A percentile compares a stretch with the other conserved stretches of the same genome.
phyloP scores from a whole-genome alignment of 2,888 invertebrate genomes.

The Octonoba sinensis region DNA sequence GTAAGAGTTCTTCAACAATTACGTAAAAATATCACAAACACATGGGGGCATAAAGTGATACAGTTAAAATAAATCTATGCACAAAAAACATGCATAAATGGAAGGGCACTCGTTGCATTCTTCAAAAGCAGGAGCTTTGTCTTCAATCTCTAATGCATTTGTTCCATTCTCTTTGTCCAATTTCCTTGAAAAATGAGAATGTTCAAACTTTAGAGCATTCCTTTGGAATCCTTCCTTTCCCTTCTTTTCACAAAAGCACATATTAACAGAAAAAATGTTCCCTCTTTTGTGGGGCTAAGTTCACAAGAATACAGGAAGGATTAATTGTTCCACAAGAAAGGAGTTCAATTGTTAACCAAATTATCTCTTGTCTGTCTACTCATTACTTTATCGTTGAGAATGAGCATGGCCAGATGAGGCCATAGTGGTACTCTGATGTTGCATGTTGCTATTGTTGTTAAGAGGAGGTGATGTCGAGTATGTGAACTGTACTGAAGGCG shows the following conservation, averaged over 20 bases:
- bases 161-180: slow-evolving; percentile 30
- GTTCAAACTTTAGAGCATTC: slow-evolving; percentile 18
- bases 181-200: slow-evolving; percentile 28
- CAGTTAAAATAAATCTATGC: slow-evolving; percentile 40
- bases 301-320: slow-evolving; percentile 38
- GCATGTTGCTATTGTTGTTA: slow-evolving; percentile 57
- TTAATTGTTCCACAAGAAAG: slow-evolving; percentile 27
- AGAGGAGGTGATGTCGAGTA: slow-evolving; percentile 54
- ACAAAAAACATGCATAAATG: slow-evolving; percentile 30
- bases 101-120: slow-evolving; percentile 1
- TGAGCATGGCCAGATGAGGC: slow-evolving; percentile 42
- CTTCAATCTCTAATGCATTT: slow-evolving; percentile 26
- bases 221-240: slow-evolving; percentile 1
- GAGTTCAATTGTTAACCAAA: slow-evolving; percentile 37
- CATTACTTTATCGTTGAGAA: slow-evolving; percentile 42
- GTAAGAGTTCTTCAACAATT: slow-evolving; percentile 38
- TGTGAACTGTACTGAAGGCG: slow-evolving; percentile 36
- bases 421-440: slow-evolving; percentile 44
- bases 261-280: slow-evolving; percentile 27
- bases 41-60: slow-evolving; percentile 48
- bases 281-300: slow-evolving; percentile 19
- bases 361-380: background rate
- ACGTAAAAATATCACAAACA: slow-evolving; percentile 50
- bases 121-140: slow-evolving; percentile 18
- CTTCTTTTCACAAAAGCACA: background rate